Conservation (phyloP, 2,888 invertebrate species). For the Meghimatium bilineatum region DNA sequence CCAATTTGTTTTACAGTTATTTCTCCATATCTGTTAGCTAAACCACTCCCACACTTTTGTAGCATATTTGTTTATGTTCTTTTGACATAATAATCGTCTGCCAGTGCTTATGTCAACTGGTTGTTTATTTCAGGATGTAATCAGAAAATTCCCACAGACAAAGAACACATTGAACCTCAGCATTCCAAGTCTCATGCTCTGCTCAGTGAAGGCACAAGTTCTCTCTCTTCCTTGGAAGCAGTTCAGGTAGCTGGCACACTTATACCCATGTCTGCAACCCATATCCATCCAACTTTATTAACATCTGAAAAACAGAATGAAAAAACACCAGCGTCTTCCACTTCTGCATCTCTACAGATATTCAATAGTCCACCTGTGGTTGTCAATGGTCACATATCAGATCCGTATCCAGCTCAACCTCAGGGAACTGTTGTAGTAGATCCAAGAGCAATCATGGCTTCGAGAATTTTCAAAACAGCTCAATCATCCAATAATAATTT, state of each 20-base stretch:
- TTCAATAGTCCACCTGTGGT: not conserved
- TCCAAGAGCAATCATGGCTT: conserved; percentile 28
- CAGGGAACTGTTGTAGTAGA: conserved; percentile 48
- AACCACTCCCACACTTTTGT: no score
- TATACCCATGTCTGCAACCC: conserved; percentile 30
- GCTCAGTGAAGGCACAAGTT: not conserved
- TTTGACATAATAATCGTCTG: no score
- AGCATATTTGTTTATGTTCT: no score
- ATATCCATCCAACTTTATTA: conserved; percentile 34
- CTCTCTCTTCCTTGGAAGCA: conserved; percentile 9
- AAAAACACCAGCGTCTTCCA: not conserved
- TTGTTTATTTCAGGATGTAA: not conserved
- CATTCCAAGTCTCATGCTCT: conserved; percentile 28
- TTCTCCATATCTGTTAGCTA: no score
- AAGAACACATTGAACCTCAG: conserved; percentile 11
- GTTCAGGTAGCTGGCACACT: conserved; percentile 7
- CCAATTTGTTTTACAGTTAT: no score
- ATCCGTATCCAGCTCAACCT: conserved; percentile 53
- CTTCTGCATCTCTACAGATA: not conserved
- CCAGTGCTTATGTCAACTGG: not conserved
- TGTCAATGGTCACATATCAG: conserved; percentile 61
- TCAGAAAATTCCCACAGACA: not conserved
- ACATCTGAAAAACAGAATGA: not conserved
- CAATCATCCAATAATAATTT: conserved; percentile 62
- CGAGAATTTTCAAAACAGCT: conserved; percentile 54